phyloP scores from a whole-genome alignment of 2,888 invertebrate species.

The Caenorhabditis auriculariae region DNA sequence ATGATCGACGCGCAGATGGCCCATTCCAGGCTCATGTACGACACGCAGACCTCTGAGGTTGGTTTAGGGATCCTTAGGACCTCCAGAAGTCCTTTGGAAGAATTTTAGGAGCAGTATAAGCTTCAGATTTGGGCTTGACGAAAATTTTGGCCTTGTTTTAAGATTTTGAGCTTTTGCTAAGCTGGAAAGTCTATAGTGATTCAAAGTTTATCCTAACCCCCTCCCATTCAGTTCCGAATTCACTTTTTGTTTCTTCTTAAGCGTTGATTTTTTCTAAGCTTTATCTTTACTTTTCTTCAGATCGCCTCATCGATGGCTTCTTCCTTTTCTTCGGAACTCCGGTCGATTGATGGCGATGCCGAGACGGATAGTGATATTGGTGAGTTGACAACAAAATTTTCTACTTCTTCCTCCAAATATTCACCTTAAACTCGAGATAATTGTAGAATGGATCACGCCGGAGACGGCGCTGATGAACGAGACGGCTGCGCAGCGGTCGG shows the following conservation, averaged over 20 bases:
- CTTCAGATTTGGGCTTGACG: too few relatives aligned
- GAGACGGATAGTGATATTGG: conserved; percentile 59
- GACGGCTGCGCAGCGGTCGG: conserved; percentile 54
- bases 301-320: conserved; percentile 59
- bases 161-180: too few relatives aligned
- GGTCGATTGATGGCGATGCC: conserved; percentile 54
- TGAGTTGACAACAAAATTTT: too few relatives aligned
- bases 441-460: conserved; percentile 58
- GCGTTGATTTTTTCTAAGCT: background rate
- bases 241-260: background rate
- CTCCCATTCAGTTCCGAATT: too few relatives aligned
- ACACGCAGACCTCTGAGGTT: conserved; percentile 28
- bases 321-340: conserved; percentile 59
- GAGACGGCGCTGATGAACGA: conserved; percentile 38
- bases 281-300: conserved; percentile 7
- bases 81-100: background rate
- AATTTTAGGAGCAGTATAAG: too few relatives aligned
- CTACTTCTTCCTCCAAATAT: too few relatives aligned
- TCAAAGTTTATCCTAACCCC: too few relatives aligned
- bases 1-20: conserved; percentile 28
- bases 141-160: too few relatives aligned
- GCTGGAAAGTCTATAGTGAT: too few relatives aligned
- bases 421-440: background rate
- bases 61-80: background rate
- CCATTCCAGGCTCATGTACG: conserved; percentile 13